phyloP scores from a whole-genome alignment of 1,140 invertebrate genomes.

The Plodia interpunctella region DNA sequence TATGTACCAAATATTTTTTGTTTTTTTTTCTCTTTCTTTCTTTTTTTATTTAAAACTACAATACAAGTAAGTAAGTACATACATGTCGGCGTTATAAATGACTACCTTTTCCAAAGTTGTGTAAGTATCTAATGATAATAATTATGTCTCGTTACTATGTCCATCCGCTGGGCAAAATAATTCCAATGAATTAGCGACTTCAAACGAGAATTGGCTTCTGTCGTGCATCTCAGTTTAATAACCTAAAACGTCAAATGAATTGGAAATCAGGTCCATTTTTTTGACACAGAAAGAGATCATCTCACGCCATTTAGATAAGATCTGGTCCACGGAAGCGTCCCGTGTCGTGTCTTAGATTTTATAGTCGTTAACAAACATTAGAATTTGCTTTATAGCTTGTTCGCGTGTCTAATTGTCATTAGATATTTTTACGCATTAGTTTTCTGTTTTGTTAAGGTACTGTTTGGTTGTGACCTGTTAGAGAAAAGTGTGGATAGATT shows the following conservation, averaged over 20 bases:
- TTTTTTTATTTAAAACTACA: too few relatives aligned
- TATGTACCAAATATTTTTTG: too few relatives aligned
- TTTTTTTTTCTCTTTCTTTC: too few relatives aligned
- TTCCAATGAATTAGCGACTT: too few relatives aligned
- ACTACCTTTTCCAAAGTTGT: too few relatives aligned
- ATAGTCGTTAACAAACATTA: constrained; percentile 21
- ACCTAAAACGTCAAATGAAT: constrained; percentile 10
- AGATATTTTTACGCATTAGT: constrained; percentile 15
- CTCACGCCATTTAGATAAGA: constrained; percentile 30
- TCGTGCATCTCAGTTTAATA: constrained; percentile 20
- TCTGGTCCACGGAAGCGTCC: constrained; percentile 24
- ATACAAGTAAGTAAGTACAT: too few relatives aligned
- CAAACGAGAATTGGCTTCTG: too few relatives aligned
- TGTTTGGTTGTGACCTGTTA: not conserved
- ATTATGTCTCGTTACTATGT: too few relatives aligned
- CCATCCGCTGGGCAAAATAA: too few relatives aligned
- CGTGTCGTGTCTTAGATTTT: constrained; percentile 18
- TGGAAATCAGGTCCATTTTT: not conserved
- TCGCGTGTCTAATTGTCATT: constrained; percentile 33
- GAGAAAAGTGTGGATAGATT: too few relatives aligned
- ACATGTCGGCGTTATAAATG: too few relatives aligned
- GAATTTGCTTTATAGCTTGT: constrained; percentile 32
- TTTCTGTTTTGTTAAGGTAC: constrained; percentile 9
- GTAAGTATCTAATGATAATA: too few relatives aligned
- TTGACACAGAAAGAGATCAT: constrained; percentile 18